Evolutionary conservation across 2,113 vertebrate species (phyloP), one percentile per base, ranked within the genome.

Genomic region (Bettongia penicillata): DNA sequence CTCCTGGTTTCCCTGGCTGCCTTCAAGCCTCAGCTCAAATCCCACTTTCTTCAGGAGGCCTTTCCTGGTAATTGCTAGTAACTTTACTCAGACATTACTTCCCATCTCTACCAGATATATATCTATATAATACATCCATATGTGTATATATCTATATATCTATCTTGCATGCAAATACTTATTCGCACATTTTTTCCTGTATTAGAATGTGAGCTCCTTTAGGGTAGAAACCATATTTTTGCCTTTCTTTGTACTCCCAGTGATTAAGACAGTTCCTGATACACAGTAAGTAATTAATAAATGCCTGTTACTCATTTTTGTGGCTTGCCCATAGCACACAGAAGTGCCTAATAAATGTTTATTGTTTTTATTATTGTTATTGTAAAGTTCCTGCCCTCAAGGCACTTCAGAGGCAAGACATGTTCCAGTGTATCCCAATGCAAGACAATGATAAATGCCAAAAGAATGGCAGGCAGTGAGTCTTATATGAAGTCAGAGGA

Each of bases 351-450:
- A 43, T 8, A 51, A 47, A 11, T 93, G 7, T 94, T 37, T 77
- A 11, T 31, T 90, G 10, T 93, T 49, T 28, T 51, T 84, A 68
- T 95, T 93, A 51, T 68, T 91, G 51, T 93, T 91, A 96, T 37
- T 68, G 10, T 37, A 14, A 68, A 68, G 31, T 68, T 68, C 57
- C 11, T 11, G 0, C 57, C 10, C 57, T 68, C 57, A 68, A 68
- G 57, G 10, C 0, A 11, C 3, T 43, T 84, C 68, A 22, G 37
- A 84, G 37, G n/a, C 37, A 84, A 43, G 16, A 84, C 4, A n/a
- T n/a, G 19, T 77, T 77, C 61, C 61, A 43, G 23, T 22, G 68
- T 43, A 43, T 43, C n/a, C 16, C 68, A 84, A 22, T n/a, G 37
- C 37, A 77, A 84, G 31, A 37, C 4, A n/a, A n/a, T n/a, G 68